Evolutionary conservation across 1,140 invertebrate species (phyloP).

Genomic region (Galleria mellonella): DNA sequence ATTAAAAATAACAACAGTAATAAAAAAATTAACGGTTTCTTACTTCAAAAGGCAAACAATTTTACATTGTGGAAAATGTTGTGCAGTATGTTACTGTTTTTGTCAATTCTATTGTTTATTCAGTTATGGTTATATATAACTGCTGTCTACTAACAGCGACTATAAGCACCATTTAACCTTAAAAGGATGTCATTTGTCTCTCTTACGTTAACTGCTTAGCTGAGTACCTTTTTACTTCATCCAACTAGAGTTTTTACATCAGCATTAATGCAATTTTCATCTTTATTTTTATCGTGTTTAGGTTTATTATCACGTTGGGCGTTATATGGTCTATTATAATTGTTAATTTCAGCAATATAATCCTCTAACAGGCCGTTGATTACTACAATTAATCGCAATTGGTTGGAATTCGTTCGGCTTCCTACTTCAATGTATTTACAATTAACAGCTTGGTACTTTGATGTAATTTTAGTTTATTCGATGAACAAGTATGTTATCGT

Average conservation of each 20-base stretch:
- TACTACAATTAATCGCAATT: conserved; percentile 69
- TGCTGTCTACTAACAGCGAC: neutral
- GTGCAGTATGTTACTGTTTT: no score
- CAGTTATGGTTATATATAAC: no score
- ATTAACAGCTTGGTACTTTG: neutral
- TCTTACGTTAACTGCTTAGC: conserved; percentile 12
- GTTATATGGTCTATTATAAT: conserved; percentile 21
- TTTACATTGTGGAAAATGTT: no score
- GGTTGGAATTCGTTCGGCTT: conserved; percentile 57
- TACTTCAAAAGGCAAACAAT: no score
- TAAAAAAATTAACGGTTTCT: no score
- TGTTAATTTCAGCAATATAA: conserved; percentile 52
- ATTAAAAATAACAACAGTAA: no score
- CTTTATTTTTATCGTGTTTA: conserved; percentile 10
- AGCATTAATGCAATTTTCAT: conserved; percentile 10
- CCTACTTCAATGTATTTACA: conserved; percentile 24
- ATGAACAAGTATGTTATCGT: no score
- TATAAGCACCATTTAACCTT: conserved; percentile 32
- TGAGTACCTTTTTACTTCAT: conserved; percentile 29
- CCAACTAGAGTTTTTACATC: conserved; percentile 14
- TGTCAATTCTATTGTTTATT: no score
- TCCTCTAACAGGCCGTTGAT: conserved; percentile 61
- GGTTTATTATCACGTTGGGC: conserved; percentile 16
- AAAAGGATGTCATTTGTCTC: conserved; percentile 33
- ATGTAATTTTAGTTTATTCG: neutral